phyloP scores from a whole-genome alignment of 1,140 invertebrate genomes.

The Trichomalopsis sarcophagae region DNA sequence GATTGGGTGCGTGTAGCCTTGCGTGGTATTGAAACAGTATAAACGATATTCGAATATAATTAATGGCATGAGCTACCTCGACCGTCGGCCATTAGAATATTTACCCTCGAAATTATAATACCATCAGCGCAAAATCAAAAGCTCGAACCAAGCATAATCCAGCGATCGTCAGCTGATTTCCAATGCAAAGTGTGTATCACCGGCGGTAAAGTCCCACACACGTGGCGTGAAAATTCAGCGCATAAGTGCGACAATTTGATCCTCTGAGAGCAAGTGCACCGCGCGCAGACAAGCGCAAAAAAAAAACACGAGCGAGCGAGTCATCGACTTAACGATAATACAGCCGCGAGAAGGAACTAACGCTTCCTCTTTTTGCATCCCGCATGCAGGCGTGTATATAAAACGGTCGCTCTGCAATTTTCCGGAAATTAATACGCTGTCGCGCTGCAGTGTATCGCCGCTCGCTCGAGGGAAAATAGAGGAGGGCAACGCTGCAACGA shows the following conservation, averaged over 20 bases:
- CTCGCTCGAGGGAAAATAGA: neutral
- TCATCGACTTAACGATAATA: slow-evolving; percentile 32
- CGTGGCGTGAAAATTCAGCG: neutral
- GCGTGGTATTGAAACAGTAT: too few relatives aligned
- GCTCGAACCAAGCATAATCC: neutral
- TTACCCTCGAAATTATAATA: neutral
- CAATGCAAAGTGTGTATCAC: neutral
- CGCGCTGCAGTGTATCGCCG: neutral
- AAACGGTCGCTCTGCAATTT: slow-evolving; percentile 35
- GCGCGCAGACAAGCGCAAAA: neutral
- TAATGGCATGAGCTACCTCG: too few relatives aligned
- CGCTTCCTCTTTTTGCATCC: neutral
- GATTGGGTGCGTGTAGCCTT: too few relatives aligned
- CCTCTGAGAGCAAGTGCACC: neutral
- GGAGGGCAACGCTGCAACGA: neutral
- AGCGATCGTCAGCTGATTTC: neutral
- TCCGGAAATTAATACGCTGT: slow-evolving; percentile 49
- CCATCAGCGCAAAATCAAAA: neutral
- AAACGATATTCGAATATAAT: too few relatives aligned
- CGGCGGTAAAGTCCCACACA: neutral
- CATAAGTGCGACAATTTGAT: slow-evolving; percentile 17
- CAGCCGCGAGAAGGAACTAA: neutral
- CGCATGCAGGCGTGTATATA: neutral
- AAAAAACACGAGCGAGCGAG: neutral
- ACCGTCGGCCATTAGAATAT: neutral